Percentiles rank a stretch among this genome's conserved stretches.
These are phyloP conservation scores for Nannoperca australis DNA, from an alignment of 2,797 vertebrate genomes.

Conservation along the genomic window DNA sequence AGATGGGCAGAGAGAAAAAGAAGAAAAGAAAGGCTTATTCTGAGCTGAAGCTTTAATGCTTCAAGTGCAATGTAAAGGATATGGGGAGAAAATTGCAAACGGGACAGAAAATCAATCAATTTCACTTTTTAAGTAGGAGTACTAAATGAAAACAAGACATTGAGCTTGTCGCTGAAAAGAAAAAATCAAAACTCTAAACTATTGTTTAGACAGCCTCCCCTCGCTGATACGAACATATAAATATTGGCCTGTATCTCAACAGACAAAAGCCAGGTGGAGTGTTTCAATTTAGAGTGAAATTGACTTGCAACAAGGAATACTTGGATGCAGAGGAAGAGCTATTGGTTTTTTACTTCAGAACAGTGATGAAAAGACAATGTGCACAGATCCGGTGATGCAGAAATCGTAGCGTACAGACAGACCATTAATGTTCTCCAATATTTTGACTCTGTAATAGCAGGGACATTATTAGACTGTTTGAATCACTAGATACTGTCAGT, in stretches of 20 bases:
- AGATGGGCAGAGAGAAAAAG: background rate
- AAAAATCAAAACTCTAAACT: slow-evolving; percentile 33
- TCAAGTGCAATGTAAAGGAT: slow-evolving; percentile 24
- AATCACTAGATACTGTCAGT: slow-evolving; percentile 40
- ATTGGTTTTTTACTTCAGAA: slow-evolving; percentile 46
- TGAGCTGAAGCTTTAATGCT: slow-evolving; percentile 42
- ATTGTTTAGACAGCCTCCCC: slow-evolving; percentile 12
- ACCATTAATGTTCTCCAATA: slow-evolving; percentile 37
- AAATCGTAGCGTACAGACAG: slow-evolving; percentile 42
- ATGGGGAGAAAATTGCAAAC: slow-evolving; percentile 11
- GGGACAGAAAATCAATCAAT: slow-evolving; percentile 56
- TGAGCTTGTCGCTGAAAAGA: slow-evolving; percentile 31
- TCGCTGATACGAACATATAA: slow-evolving; percentile 40
- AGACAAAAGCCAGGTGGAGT: slow-evolving; percentile 16
- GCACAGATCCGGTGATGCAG: slow-evolving; percentile 25
- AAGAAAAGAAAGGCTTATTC: background rate
- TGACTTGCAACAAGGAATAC: slow-evolving; percentile 42
- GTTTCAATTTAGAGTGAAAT: slow-evolving; percentile 53
- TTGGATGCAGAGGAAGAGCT: slow-evolving; percentile 20
- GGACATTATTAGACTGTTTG: slow-evolving; percentile 52
- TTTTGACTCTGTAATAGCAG: slow-evolving; percentile 48
- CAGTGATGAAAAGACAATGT: slow-evolving; percentile 39
- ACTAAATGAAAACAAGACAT: slow-evolving; percentile 47
- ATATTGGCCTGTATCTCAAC: slow-evolving; percentile 20
- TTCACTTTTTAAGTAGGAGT: slow-evolving; percentile 38